A percentile compares a stretch with the other conserved stretches of the same genome.
phyloP scores from a whole-genome alignment of 2,888 invertebrate species.

The Amphipoea oculea region DNA sequence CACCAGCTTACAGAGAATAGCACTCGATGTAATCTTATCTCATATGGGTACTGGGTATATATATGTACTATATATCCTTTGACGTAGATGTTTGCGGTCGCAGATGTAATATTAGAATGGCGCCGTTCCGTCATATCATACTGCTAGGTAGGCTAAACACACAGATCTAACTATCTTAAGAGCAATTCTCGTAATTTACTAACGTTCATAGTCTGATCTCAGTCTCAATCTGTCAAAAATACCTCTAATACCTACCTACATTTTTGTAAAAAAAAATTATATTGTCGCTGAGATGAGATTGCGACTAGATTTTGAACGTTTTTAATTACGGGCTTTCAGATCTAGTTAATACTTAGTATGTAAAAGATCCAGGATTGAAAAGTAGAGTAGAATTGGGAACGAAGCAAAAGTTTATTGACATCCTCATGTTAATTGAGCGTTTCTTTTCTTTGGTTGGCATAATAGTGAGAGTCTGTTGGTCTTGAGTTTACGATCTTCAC shows the following conservation, averaged over 20 bases:
- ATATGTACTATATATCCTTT: conserved; percentile 34
- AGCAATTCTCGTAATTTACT: neutral
- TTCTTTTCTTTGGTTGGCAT: conserved; percentile 2
- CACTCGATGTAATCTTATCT: conserved; percentile 50
- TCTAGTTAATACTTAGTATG: neutral
- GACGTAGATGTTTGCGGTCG: conserved; percentile 51
- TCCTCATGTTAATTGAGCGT: neutral
- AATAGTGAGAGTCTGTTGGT: conserved; percentile 4
- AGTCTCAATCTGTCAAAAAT: neutral
- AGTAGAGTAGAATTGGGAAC: neutral
- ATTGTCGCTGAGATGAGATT: neutral
- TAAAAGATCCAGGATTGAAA: neutral
- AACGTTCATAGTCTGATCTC: neutral
- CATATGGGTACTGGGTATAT: neutral
- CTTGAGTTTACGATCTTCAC: neutral
- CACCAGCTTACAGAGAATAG: conserved; percentile 35
- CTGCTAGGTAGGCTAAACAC: conserved; percentile 28
- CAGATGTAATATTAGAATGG: conserved; percentile 46
- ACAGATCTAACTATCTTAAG: neutral
- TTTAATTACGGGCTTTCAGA: neutral
- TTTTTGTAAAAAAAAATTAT: neutral
- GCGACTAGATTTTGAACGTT: neutral
- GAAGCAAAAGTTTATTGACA: neutral
- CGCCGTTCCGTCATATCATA: conserved; percentile 56
- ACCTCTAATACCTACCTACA: neutral